Conservation (phyloP, 2,797 vertebrate species). For the Centropyge bicolor region DNA sequence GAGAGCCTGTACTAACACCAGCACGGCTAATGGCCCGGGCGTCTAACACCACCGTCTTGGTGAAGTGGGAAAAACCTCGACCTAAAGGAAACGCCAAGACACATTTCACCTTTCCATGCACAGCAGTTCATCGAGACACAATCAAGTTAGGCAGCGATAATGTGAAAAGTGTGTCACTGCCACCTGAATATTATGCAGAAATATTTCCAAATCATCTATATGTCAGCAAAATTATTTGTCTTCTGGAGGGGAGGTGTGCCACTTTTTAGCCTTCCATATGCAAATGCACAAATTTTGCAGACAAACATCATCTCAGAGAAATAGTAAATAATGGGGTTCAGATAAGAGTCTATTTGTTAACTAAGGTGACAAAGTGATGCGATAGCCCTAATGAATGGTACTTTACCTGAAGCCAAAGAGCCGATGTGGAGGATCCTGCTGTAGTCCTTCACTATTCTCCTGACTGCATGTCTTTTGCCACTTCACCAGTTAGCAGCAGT, state of each 20-base stretch:
- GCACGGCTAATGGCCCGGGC: constrained; percentile 23
- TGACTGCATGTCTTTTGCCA: constrained; percentile 61
- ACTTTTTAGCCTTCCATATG: not conserved
- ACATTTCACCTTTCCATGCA: constrained; percentile 16
- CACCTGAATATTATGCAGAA: not conserved
- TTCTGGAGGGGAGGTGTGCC: not conserved
- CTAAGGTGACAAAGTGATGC: not conserved
- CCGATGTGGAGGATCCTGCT: constrained; percentile 25
- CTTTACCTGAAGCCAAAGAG: constrained; percentile 37
- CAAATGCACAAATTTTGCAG: not conserved
- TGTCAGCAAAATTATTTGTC: not conserved
- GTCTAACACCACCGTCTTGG: not conserved
- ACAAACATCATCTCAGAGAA: constrained; percentile 10
- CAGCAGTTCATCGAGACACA: not conserved
- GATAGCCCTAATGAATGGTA: constrained; percentile 16
- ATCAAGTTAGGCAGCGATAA: not conserved
- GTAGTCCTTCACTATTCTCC: constrained; percentile 53
- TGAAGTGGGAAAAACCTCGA: constrained; percentile 38
- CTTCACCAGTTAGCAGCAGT: constrained; percentile 68
- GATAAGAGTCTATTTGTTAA: constrained; percentile 21
- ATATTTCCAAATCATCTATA: not conserved
- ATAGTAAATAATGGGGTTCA: constrained; percentile 2
- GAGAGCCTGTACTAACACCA: constrained; percentile 40
- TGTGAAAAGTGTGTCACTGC: not conserved
- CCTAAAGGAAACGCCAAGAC: constrained; percentile 1